phyloP scores from a whole-genome alignment of 2,797 vertebrate genomes.

The Gambusia yucatana region DNA sequence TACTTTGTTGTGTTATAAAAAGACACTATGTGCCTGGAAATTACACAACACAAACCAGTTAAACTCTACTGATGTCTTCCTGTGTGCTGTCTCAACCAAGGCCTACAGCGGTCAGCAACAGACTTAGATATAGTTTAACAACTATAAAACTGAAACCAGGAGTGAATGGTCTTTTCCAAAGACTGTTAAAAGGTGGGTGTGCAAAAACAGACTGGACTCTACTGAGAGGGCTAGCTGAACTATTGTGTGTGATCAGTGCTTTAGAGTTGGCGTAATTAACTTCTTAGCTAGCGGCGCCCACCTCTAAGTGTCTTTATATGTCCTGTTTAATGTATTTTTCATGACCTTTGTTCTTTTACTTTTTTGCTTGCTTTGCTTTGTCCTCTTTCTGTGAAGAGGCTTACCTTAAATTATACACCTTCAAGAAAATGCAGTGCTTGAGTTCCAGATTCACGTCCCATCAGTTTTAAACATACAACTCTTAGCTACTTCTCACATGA shows the following conservation, averaged over 20 bases:
- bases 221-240: too few relatives aligned
- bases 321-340: background rate
- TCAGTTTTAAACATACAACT: background rate
- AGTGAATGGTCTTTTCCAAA: background rate
- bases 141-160: background rate
- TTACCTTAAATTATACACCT: background rate
- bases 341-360: background rate
- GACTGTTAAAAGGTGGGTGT: background rate
- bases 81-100: too few relatives aligned
- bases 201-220: background rate
- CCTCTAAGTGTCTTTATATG: background rate
- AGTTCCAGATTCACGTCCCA: background rate
- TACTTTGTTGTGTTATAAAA: too few relatives aligned
- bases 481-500: background rate
- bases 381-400: background rate
- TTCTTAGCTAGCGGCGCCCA: background rate
- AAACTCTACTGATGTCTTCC: background rate
- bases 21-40: too few relatives aligned
- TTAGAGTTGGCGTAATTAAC: background rate
- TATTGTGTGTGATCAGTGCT: background rate
- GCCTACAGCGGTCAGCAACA: background rate
- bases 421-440: background rate
- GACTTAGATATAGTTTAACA: background rate
- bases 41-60: too few relatives aligned
- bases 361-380: background rate